Evolutionary conservation across 2,113 vertebrate genomes (phyloP).

Genomic region (Microcebus jonahi): DNA sequence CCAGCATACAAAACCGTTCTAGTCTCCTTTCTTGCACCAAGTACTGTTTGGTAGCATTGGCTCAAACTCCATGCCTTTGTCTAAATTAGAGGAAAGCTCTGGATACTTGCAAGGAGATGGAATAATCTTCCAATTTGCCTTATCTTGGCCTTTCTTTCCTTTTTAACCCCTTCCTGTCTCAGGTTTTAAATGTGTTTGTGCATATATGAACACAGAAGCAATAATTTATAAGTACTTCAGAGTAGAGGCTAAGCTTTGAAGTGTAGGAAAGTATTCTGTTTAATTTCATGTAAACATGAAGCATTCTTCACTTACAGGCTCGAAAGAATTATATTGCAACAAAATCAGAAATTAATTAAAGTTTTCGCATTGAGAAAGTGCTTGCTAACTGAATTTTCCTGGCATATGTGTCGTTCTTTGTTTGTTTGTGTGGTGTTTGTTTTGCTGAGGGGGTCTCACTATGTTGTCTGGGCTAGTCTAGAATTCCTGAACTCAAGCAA

Average conservation of each 20-base stretch:
- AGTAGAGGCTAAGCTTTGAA: background rate
- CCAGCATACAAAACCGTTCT: background rate
- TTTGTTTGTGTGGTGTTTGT: background rate
- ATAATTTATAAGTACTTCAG: background rate
- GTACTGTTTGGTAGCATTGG: background rate
- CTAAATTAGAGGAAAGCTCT: background rate
- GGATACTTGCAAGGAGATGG: too few species aligned
- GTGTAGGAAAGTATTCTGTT: background rate
- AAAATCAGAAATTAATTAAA: slow-evolving; percentile 20
- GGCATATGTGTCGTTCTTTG: background rate
- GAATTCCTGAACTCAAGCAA: background rate
- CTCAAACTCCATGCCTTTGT: background rate
- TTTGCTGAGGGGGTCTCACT: background rate
- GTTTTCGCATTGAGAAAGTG: slow-evolving; percentile 26
- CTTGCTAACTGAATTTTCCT: slow-evolving; percentile 18
- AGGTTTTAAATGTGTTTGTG: background rate
- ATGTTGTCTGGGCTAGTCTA: background rate
- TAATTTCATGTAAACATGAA: background rate
- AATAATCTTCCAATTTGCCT: background rate
- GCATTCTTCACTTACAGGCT: background rate
- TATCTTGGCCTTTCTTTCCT: background rate
- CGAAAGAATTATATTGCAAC: background rate
- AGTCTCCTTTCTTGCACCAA: background rate
- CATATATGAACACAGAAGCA: background rate
- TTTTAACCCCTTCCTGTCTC: background rate